Percentiles rank a stretch among this genome's conserved stretches.
phyloP scores from a whole-genome alignment of 2,888 invertebrate species.

The Pollenia angustigena region DNA sequence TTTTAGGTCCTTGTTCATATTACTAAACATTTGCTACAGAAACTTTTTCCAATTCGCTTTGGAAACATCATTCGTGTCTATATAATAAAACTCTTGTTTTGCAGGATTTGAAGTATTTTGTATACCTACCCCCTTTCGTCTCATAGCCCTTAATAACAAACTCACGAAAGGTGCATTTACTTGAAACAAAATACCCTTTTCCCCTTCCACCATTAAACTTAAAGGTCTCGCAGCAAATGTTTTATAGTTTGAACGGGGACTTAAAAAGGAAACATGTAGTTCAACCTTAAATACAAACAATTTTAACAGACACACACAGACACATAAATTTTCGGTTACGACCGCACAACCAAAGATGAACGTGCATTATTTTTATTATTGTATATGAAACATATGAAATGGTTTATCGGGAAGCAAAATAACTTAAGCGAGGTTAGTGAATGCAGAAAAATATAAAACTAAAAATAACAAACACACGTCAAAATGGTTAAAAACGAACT shows the following conservation, averaged over 20 bases:
- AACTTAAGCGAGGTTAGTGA: not conserved
- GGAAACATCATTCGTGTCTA: no score
- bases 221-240: not conserved
- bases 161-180: no score
- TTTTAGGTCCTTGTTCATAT: no score
- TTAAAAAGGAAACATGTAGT: not conserved
- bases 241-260: slow-evolving; percentile 9
- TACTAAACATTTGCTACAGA: no score
- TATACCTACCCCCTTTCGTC: no score
- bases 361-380: slow-evolving; percentile 72
- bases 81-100: no score
- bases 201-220: no score
- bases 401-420: slow-evolving; percentile 35
- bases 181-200: no score
- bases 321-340: slow-evolving; percentile 3
- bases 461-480: slow-evolving; percentile 18
- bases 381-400: slow-evolving; percentile 51
- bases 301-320: not conserved
- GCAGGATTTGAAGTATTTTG: no score
- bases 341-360: slow-evolving; percentile 62
- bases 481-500: slow-evolving; percentile 17
- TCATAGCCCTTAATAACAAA: no score
- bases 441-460: slow-evolving; percentile 10
- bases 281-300: not conserved
- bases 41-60: no score